Conservation (phyloP, 2,113 vertebrate genomes). For the Aythya baeri region DNA sequence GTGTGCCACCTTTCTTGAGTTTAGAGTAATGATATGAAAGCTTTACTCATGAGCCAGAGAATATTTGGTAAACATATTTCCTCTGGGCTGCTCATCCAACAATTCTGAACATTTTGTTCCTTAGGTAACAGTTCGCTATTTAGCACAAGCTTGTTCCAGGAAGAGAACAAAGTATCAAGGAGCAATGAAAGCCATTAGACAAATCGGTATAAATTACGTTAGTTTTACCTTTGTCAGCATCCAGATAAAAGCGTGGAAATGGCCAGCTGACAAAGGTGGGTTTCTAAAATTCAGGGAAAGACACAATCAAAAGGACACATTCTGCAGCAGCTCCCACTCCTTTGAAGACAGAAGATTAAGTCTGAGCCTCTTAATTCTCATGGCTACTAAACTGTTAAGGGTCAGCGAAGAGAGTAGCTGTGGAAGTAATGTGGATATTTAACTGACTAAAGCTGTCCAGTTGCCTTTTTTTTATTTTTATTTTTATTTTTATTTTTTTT, state of each 20-base stretch:
- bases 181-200: background rate
- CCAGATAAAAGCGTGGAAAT: background rate
- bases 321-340: slow-evolving; percentile 24
- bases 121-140: background rate
- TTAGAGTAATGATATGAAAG: background rate
- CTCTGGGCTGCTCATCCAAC: background rate
- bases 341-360: slow-evolving; percentile 71
- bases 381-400: slow-evolving; percentile 56
- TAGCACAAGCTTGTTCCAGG: background rate
- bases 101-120: background rate
- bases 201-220: background rate
- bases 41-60: background rate
- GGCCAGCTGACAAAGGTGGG: background rate
- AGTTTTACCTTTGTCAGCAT: background rate
- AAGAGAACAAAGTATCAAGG: background rate
- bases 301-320: slow-evolving; percentile 40
- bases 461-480: background rate
- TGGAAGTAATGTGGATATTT: slow-evolving; percentile 58
- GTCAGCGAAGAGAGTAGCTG: slow-evolving; percentile 39
- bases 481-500: background rate
- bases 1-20: background rate
- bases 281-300: slow-evolving; percentile 34
- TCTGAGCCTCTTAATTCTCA: slow-evolving; percentile 56
- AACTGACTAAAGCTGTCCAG: slow-evolving; percentile 20
- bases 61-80: background rate